Conservation (phyloP, 2,113 vertebrate species). For the Anoura caudifer region DNA sequence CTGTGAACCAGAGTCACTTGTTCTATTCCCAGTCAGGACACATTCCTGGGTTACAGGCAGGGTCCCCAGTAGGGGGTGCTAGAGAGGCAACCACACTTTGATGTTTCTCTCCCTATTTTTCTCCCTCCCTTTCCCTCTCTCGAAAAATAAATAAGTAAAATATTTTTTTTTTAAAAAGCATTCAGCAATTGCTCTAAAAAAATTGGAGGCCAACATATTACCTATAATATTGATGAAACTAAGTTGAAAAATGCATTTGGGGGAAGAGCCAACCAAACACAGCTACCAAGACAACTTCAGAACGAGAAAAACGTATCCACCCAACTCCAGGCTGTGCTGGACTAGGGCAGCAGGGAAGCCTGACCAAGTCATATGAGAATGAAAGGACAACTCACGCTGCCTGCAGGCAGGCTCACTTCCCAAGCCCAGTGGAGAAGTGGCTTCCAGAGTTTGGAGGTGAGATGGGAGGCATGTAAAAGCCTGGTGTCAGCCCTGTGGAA, state of each 20-base stretch:
- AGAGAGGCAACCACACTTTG: too few species aligned
- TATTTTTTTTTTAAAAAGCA: too few species aligned
- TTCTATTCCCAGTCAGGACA: too few species aligned
- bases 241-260: not conserved
- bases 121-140: too few species aligned
- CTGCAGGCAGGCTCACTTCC: not conserved
- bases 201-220: not conserved
- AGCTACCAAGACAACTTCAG: not conserved
- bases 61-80: too few species aligned
- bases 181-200: too few species aligned
- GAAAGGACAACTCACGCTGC: fast-evolving
- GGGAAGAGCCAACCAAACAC: not conserved
- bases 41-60: too few species aligned
- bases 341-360: not conserved
- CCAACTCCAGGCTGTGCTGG: not conserved
- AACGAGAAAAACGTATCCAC: not conserved
- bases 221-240: not conserved
- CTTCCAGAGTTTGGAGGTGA: not conserved
- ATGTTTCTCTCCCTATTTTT: too few species aligned
- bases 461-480: not conserved
- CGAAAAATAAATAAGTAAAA: too few species aligned
- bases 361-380: not conserved
- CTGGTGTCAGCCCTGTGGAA: not conserved
- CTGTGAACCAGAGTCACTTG: too few species aligned
- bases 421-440: not conserved